Evolutionary conservation across 92 coral and sea anemone genomes (phyloP).

Genomic region (Umimayanthus chanpuru): DNA sequence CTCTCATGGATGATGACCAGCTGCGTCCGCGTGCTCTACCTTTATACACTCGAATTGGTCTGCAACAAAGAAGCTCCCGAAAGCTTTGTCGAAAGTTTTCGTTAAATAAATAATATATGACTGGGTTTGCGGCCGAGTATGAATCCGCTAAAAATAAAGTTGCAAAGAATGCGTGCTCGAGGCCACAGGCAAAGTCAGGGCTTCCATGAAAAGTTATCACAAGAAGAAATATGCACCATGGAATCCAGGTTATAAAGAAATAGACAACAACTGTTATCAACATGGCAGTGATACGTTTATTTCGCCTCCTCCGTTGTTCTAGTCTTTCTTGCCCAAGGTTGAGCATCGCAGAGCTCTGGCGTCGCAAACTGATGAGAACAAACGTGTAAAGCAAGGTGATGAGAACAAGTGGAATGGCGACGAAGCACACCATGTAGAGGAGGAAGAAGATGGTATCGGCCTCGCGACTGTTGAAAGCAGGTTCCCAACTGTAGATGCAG

Average conservation of each 20-base stretch:
- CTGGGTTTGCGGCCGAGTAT: constrained; percentile 47
- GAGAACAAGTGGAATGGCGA: constrained; percentile 37
- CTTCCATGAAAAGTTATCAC: constrained; percentile 20
- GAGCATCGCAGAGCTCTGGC: constrained; percentile 4
- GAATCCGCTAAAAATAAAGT: constrained; percentile 45
- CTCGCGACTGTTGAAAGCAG: constrained; percentile 18
- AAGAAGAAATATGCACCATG: constrained; percentile 26
- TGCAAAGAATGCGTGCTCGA: constrained; percentile 31
- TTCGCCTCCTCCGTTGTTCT: constrained; percentile 14
- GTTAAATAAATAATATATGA: constrained; percentile 45
- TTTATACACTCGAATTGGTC: too few species aligned
- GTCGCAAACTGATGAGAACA: constrained; percentile 8
- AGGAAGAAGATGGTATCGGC: constrained; percentile 19
- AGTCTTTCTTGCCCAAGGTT: constrained; percentile 25
- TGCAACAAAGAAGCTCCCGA: constrained; percentile 28
- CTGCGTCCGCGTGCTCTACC: neutral
- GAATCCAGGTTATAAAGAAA: constrained; percentile 29
- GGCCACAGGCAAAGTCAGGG: constrained; percentile 36
- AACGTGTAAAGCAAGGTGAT: constrained; percentile 31
- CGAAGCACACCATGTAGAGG: constrained; percentile 14
- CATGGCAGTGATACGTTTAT: constrained; percentile 37
- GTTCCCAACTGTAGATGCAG: constrained; percentile 53
- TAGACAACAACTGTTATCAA: constrained; percentile 35
- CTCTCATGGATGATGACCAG: constrained; percentile 13
- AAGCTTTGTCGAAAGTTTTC: constrained; percentile 51